These are phyloP conservation scores for Periphyllus acericola DNA, from an alignment of 2,888 invertebrate species.

Conservation along the genomic window DNA sequence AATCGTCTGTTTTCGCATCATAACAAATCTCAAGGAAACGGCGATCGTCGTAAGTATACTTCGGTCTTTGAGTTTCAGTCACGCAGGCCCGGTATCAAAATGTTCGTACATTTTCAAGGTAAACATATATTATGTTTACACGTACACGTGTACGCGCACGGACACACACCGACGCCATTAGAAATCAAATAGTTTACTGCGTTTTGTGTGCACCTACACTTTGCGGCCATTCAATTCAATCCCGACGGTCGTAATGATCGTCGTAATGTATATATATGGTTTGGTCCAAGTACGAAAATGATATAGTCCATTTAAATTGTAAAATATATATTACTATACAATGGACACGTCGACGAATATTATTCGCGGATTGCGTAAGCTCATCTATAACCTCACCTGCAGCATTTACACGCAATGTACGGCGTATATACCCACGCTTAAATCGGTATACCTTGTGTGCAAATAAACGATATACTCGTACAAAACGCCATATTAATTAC, in stretches of 20 bases:
- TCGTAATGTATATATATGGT: neutral
- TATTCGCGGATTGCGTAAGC: too few relatives aligned
- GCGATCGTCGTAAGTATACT: neutral
- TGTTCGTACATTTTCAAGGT: neutral
- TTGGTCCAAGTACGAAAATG: neutral
- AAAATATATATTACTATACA: neutral
- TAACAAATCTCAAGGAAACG: neutral
- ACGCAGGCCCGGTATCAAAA: neutral
- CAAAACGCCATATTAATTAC: neutral
- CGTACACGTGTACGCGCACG: neutral
- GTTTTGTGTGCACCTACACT: neutral
- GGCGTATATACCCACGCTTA: neutral
- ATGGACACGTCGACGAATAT: too few relatives aligned
- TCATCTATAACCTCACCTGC: neutral
- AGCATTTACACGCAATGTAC: neutral
- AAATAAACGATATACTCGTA: too few relatives aligned
- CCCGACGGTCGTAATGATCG: neutral
- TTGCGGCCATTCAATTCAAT: neutral
- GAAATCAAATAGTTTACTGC: neutral
- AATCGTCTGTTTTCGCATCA: neutral
- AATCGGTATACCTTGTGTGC: too few relatives aligned
- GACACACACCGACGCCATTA: neutral
- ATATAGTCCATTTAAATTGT: constrained; percentile 16
- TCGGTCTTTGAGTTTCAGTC: too few relatives aligned
- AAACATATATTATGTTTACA: neutral